Conservation (phyloP, 2,888 invertebrate species). For the Drosophila birchii region DNA sequence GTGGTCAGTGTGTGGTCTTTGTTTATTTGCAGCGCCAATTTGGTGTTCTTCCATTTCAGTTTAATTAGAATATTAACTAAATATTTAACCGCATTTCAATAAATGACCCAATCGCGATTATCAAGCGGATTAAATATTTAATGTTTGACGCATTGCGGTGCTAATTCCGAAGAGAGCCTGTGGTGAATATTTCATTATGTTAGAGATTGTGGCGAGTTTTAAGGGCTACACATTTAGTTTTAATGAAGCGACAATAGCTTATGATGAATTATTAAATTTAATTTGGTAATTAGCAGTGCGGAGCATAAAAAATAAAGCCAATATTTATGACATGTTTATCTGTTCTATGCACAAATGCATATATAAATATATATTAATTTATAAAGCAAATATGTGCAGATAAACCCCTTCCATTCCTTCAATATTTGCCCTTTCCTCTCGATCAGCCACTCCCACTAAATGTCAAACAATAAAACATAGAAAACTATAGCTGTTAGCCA, state of each 20-base stretch:
- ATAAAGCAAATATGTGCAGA: neutral
- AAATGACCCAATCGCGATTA: slow-evolving; percentile 24
- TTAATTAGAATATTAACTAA: slow-evolving; percentile 44
- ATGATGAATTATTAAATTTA: neutral
- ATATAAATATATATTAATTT: neutral
- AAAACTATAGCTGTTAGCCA: slow-evolving; percentile 4
- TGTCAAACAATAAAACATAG: slow-evolving; percentile 18
- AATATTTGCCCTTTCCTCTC: slow-evolving; percentile 12
- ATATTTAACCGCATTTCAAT: slow-evolving; percentile 39
- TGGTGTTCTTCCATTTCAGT: slow-evolving; percentile 28
- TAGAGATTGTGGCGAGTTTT: neutral
- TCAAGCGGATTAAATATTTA: slow-evolving; percentile 33
- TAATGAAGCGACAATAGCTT: neutral
- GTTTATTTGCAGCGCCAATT: slow-evolving; percentile 19
- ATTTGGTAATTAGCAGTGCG: neutral
- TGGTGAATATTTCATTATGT: neutral
- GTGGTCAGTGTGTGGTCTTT: slow-evolving; percentile 27
- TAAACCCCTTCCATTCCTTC: neutral
- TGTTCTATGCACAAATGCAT: neutral
- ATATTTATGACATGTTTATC: neutral
- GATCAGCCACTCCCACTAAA: slow-evolving; percentile 4
- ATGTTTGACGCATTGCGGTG: slow-evolving; percentile 20
- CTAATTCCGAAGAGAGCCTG: neutral
- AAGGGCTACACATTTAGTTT: slow-evolving; percentile 1
- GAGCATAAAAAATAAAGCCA: neutral